Percentiles rank a stretch among this genome's conserved stretches.
These are phyloP conservation scores for Orthochromis malagaraziensis DNA, from an alignment of 2,113 vertebrate genomes.

Conservation along the genomic window DNA sequence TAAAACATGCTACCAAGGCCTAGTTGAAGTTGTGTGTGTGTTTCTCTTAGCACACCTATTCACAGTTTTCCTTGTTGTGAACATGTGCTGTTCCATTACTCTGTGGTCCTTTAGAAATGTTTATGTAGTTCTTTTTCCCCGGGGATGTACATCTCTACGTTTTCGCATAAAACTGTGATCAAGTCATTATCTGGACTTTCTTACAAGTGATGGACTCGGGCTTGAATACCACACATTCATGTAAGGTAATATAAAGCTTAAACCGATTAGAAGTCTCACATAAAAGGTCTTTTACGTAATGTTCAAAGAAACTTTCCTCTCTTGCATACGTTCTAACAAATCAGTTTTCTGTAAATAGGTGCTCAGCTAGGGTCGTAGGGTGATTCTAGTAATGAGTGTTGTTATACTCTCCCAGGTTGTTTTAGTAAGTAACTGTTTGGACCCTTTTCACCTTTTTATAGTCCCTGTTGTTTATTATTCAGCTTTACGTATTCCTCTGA, in stretches of 20 bases:
- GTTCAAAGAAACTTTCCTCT: neutral
- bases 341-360: neutral
- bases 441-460: slow-evolving; percentile 13
- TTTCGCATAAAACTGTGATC: neutral
- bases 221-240: neutral
- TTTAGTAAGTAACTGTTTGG: neutral
- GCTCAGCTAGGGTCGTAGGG: neutral
- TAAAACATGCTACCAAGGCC: neutral
- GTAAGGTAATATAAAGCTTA: neutral
- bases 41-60: neutral
- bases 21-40: neutral
- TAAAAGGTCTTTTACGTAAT: neutral
- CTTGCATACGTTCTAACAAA: neutral
- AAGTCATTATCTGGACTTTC: neutral
- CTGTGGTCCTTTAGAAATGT: neutral
- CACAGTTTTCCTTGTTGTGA: neutral
- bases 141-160: rapidly evolving
- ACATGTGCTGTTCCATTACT: neutral
- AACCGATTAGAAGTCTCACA: neutral
- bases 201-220: neutral
- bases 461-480: slow-evolving; percentile 7
- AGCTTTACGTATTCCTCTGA: neutral
- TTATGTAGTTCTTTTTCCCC: neutral
- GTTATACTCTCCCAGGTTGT: neutral
- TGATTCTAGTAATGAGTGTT: neutral